phyloP scores from a whole-genome alignment of 2,888 invertebrate species.

The Melanophora roralis region DNA sequence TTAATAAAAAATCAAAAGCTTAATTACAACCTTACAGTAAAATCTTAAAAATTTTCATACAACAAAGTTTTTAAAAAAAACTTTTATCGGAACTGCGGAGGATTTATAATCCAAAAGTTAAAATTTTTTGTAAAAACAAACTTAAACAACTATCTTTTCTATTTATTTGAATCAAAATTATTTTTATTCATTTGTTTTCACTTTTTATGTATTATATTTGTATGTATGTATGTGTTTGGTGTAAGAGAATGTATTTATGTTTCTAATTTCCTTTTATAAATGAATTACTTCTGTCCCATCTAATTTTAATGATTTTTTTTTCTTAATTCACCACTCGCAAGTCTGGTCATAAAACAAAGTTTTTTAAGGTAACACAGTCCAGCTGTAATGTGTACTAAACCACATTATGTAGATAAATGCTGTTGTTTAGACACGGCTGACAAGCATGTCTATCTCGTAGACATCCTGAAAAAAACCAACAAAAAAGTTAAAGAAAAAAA shows the following conservation, averaged over 20 bases:
- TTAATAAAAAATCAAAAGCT: too few relatives aligned
- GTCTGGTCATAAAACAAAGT: conserved; percentile 41
- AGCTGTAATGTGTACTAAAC: conserved; percentile 9
- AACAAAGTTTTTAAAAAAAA: too few relatives aligned
- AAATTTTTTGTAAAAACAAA: too few relatives aligned
- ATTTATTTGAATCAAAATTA: too few relatives aligned
- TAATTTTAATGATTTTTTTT: conserved; percentile 13
- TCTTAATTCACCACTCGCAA: neutral
- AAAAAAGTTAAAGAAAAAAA: conserved; percentile 4
- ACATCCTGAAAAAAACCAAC: conserved; percentile 41
- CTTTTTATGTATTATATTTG: neutral
- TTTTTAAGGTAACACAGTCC: conserved; percentile 17
- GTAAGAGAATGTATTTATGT: neutral
- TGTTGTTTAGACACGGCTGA: conserved; percentile 36
- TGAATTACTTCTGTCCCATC: conserved; percentile 24
- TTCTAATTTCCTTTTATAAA: conserved; percentile 36
- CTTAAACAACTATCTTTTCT: too few relatives aligned
- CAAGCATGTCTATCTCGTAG: conserved; percentile 52
- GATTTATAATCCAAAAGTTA: too few relatives aligned
- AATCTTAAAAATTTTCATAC: too few relatives aligned
- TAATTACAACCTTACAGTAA: too few relatives aligned
- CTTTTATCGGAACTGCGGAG: too few relatives aligned
- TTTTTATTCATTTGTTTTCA: too few relatives aligned
- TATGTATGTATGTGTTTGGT: neutral
- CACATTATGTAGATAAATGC: conserved; percentile 15